Base-by-base conservation (phyloP, 2,113 vertebrate genomes). In the Carollia perspicillata region DNA sequence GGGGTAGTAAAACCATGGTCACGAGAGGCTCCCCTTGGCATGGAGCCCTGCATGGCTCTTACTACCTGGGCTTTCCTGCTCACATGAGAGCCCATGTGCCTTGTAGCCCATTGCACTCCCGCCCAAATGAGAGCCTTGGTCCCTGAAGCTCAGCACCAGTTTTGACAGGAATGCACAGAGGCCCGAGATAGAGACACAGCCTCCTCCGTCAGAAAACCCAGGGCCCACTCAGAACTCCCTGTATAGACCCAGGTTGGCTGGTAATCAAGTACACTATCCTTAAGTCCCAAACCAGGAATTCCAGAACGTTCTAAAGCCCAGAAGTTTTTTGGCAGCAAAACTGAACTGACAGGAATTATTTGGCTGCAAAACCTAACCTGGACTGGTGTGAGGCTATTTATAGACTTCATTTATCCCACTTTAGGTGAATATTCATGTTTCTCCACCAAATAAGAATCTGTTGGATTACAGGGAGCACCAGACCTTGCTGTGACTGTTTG, bases 241-340 rank as follows among this genome's bases (percentile, higher is more conserved):
- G 23, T n/a, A 16, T 2, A 78, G 58, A 90, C 42, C 72, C 17
- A 30, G 10, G 30, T 28, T 93, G 44, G 1, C 63, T 69, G 12
- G 58, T 42, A 16, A 86, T 8, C n/a, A 63, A 68, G n/a, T 5
- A 49, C 18, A 20, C 0, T 12, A 17, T 30, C 66, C 35, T 91
- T 69, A 93, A 66, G 69, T 42, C 16, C 14, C 20, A 58, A 92
- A 33, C 44, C 11, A 47, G 30, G 5, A 53, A 53, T 94, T 49
- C 40, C 10, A 30, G 30, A 84, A 69, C 22, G 9, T 69, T 85
- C n/a, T 79, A 49, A 89, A 40, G 72, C 18, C 49, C 37, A 35
- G 26, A 84, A 53, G 65, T 87, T 71, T 92, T 87, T 92, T 93
- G 79, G 37, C 95, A 97, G 71, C 37, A 92, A 89, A 96, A 77